Evolutionary conservation across 2,797 vertebrate species (phyloP), one percentile per base, ranked within the genome.

Genomic region (Bradypodion ventrale): DNA sequence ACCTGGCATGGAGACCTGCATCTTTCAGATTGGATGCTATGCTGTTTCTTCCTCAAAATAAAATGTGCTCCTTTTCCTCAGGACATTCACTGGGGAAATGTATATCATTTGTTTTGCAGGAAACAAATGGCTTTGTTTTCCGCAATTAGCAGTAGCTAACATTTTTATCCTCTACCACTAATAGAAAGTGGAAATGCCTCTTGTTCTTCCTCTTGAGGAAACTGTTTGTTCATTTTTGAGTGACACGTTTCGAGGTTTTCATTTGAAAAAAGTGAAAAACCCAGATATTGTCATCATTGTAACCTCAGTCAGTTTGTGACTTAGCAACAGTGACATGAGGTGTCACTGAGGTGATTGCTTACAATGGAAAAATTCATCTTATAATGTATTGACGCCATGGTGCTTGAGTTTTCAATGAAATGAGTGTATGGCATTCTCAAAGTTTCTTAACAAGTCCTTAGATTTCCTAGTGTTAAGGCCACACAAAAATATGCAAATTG

Each of bases 11-110:
- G 27, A 37, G 16, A 4, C 56, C 2, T 69, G 1, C 59, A 83
- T 29, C 35, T 16, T 82, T 88, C 87, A 86, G 44, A 82, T 88
- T 7, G 75, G 65, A 56, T 76, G 16, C 29, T 35, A 68, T 82
- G 74, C 32, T 86, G 9, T 68, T 86, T 42, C 23, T 76, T 25
- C 75, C 78, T 79, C n/a, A 85, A 84, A 60, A 76, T 25, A 75
- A 1, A 9, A 68, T 16, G 0, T 42, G 3, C 66, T 74, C 78
- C 2, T 12, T 0, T 16, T 13, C 4, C 0, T 0, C 2, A 7
- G 1, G 77, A 49, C 0, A 16, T 81, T 75, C 83, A 59, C 78
- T 46, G 37, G 32, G 84, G 19, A 60, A 42, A 68, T 70, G 25
- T 10, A 81, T 78, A 29, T 27, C 40, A 1, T 84, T 81, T 80